Conservation (phyloP, 2,797 vertebrate genomes). For the Apodemus agrarius region DNA sequence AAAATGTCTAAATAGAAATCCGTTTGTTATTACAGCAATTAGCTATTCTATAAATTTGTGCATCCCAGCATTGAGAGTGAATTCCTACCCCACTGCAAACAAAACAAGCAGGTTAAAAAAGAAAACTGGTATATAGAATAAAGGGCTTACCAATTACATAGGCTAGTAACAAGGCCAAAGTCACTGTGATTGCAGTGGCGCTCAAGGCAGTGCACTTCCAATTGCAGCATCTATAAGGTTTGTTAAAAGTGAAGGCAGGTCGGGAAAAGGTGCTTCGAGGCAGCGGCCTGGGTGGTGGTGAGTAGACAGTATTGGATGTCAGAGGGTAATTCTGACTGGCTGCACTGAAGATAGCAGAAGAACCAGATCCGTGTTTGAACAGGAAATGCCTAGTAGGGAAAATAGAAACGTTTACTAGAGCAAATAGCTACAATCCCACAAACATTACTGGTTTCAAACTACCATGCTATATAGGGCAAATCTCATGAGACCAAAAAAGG, state of each 20-base stretch:
- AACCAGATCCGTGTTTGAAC: slow-evolving; percentile 97
- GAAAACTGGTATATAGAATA: slow-evolving; percentile 3
- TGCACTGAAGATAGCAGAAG: slow-evolving; percentile 96
- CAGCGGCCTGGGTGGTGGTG: slow-evolving; percentile 95
- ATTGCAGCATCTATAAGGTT: slow-evolving; percentile 97
- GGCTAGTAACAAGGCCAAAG: slow-evolving; percentile 94
- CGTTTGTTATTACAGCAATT: slow-evolving; percentile 62
- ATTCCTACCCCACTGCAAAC: not conserved
- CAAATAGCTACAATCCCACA: not conserved
- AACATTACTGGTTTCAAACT: not conserved
- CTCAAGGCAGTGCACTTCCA: slow-evolving; percentile 98
- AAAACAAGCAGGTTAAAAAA: slow-evolving; percentile 51
- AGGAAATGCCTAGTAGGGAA: slow-evolving; percentile 93
- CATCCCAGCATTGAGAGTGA: slow-evolving; percentile 38
- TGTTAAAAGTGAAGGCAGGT: slow-evolving; percentile 97
- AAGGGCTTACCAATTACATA: slow-evolving; percentile 95
- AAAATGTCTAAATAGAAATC: slow-evolving; percentile 67
- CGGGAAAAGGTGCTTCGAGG: slow-evolving; percentile 96
- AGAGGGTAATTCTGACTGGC: slow-evolving; percentile 96
- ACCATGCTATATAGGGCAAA: not conserved
- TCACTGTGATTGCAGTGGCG: slow-evolving; percentile 94
- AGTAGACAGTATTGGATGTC: slow-evolving; percentile 97
- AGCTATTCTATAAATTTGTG: slow-evolving; percentile 64
- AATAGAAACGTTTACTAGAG: slow-evolving; percentile 74
- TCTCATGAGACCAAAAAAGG: not conserved